A percentile compares a stretch with the other conserved stretches of the same genome.
Evolutionary conservation across 2,888 invertebrate species (phyloP).

Genomic region (Netelia melanura): DNA sequence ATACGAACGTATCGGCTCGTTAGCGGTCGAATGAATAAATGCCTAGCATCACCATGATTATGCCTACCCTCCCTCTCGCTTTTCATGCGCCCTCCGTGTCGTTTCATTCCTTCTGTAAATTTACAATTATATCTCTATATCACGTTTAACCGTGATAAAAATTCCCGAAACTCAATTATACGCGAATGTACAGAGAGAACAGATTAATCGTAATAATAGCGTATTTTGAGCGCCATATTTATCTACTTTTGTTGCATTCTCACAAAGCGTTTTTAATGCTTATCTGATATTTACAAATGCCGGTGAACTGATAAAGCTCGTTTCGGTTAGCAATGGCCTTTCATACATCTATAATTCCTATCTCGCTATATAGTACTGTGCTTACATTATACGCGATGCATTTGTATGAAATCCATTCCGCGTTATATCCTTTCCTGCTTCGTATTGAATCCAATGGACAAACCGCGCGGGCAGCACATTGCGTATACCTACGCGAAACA

Average conservation of each 20-base stretch:
- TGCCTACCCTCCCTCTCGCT: neutral
- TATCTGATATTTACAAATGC: conserved; percentile 9
- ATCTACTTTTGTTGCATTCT: conserved; percentile 22
- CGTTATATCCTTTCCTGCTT: conserved; percentile 18
- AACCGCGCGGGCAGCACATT: neutral
- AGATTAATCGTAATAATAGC: conserved; percentile 37
- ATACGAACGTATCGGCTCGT: conserved; percentile 34
- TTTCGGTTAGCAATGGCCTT: conserved; percentile 15
- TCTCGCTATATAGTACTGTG: neutral
- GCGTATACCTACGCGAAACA: too few species aligned
- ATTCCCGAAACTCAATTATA: neutral
- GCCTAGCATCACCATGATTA: neutral
- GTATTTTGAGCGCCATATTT: conserved; percentile 25
- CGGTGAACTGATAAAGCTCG: conserved; percentile 38
- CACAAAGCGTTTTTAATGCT: conserved; percentile 17
- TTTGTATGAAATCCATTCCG: conserved; percentile 28
- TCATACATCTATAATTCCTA: neutral
- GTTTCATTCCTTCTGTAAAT: neutral
- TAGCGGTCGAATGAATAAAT: conserved; percentile 42
- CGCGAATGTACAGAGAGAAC: conserved; percentile 5
- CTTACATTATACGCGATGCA: neutral
- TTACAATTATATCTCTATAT: neutral
- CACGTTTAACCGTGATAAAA: neutral
- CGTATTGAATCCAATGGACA: conserved; percentile 13
- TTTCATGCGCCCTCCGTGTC: neutral